Percentiles rank a stretch among this genome's conserved stretches.
Evolutionary conservation across 2,113 vertebrate species (phyloP).

Genomic region (Muntiacus muntjak): DNA sequence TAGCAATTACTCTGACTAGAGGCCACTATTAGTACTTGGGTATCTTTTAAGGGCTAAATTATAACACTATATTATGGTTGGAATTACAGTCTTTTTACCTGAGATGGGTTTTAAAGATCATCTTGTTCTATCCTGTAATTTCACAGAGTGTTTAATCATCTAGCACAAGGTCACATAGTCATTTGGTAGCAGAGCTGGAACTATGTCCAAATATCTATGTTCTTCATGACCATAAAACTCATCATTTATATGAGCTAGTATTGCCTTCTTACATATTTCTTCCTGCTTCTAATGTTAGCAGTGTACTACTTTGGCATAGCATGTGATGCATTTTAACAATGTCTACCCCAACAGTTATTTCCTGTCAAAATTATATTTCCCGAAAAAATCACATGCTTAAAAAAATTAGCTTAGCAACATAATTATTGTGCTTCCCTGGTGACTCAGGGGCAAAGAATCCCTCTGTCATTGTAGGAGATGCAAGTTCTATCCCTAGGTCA

Average conservation of each 20-base stretch:
- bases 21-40: conserved; percentile 10
- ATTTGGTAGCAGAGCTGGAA: background rate
- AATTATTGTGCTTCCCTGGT: background rate
- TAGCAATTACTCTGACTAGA: conserved; percentile 34
- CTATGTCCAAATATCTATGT: background rate
- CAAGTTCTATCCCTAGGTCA: background rate
- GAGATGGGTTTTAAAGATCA: background rate
- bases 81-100: conserved; percentile 46
- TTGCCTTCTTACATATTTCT: background rate
- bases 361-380: background rate
- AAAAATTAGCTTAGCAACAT: background rate
- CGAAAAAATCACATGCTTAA: background rate
- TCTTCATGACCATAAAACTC: background rate
- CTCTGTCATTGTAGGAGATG: background rate
- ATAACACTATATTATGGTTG: conserved; percentile 3
- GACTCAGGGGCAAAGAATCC: background rate
- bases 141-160: background rate
- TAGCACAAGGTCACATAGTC: background rate
- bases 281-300: background rate
- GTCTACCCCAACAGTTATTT: background rate
- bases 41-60: conserved; percentile 37
- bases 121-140: conserved; percentile 17
- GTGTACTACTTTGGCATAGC: background rate
- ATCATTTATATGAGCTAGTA: background rate
- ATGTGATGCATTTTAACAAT: background rate